Conservation (phyloP, 2,888 invertebrate species). For the Ectemnius cavifrons region DNA sequence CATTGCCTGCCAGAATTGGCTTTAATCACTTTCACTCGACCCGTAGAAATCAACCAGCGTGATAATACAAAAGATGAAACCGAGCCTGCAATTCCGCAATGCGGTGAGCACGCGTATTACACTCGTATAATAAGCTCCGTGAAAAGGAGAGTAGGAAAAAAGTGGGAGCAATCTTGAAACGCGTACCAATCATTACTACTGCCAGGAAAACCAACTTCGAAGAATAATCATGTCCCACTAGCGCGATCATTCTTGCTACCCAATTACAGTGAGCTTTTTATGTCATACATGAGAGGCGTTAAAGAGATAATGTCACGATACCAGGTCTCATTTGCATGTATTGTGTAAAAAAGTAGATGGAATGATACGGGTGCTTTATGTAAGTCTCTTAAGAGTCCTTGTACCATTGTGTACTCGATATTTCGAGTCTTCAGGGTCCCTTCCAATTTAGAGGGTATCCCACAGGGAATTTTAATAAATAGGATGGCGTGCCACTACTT, state of each 20-base stretch:
- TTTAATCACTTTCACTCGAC: slow-evolving; percentile 1
- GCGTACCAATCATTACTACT: not conserved
- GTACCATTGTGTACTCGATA: not conserved
- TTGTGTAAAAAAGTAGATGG: slow-evolving; percentile 5
- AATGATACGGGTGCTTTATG: not conserved
- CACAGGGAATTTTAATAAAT: slow-evolving; percentile 37
- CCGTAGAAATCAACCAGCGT: not conserved
- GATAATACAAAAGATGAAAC: not conserved
- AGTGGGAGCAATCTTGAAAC: too few species aligned
- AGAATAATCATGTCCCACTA: not conserved
- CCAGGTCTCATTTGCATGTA: slow-evolving; percentile 1
- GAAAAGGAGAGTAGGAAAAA: too few species aligned
- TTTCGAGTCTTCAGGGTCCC: not conserved
- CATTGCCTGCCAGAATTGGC: not conserved
- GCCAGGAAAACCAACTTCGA: not conserved
- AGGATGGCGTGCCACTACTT: slow-evolving; percentile 11
- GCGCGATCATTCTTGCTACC: not conserved
- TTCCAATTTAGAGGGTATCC: not conserved
- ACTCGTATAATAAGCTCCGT: too few species aligned
- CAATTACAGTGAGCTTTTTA: not conserved
- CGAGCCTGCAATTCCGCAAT: too few species aligned
- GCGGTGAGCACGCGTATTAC: too few species aligned
- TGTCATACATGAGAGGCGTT: not conserved
- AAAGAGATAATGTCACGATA: not conserved
- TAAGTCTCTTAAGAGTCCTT: not conserved